Conservation (phyloP, 2,113 vertebrate species). For the Sinocyclocheilus maitianheensis region DNA sequence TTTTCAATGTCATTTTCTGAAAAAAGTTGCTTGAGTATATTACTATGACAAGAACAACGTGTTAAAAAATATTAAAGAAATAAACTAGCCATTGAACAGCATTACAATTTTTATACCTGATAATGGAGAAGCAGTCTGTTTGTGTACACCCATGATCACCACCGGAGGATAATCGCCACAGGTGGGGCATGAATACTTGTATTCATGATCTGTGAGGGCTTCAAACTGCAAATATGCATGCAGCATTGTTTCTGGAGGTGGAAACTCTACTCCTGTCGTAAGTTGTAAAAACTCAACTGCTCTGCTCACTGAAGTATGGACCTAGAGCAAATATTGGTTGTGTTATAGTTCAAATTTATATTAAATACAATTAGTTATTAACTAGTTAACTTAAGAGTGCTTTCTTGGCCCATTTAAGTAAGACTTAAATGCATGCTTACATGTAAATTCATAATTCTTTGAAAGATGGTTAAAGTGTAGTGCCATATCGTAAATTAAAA, state of each 20-base stretch:
- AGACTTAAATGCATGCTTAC: too few species aligned
- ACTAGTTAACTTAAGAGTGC: too few species aligned
- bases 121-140: neutral
- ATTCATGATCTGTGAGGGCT: slow-evolving; percentile 25
- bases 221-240: slow-evolving; percentile 33
- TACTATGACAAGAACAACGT: neutral
- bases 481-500: too few species aligned
- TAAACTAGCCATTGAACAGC: neutral
- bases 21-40: slow-evolving; percentile 20
- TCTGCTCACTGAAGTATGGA: slow-evolving; percentile 31
- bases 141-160: slow-evolving; percentile 21
- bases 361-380: too few species aligned
- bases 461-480: too few species aligned
- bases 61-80: neutral
- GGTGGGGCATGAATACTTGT: slow-evolving; percentile 2
- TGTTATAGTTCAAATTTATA: too few species aligned
- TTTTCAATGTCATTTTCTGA: slow-evolving; percentile 21
- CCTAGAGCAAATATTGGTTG: neutral
- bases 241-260: neutral
- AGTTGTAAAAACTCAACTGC: slow-evolving; percentile 20
- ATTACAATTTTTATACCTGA: neutral
- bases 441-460: too few species aligned
- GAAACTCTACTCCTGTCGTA: slow-evolving; percentile 10
- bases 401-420: too few species aligned
- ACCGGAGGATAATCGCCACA: slow-evolving; percentile 26